phyloP scores from a whole-genome alignment of 2,888 invertebrate species.

The Agelastica alni region DNA sequence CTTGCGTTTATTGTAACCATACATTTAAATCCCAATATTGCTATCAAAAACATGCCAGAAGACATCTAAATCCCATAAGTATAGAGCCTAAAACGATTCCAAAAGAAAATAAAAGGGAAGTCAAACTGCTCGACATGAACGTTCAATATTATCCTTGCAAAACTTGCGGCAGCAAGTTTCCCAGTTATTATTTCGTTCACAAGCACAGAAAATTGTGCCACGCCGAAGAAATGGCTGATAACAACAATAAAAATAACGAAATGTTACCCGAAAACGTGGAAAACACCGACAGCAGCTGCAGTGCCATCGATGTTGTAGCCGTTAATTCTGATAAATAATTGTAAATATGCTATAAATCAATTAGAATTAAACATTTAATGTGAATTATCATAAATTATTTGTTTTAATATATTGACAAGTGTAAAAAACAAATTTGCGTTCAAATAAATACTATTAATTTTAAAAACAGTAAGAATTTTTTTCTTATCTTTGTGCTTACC shows the following conservation, averaged over 20 bases:
- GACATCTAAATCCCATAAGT: constrained; percentile 68
- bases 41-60: constrained; percentile 77
- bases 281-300: constrained; percentile 42
- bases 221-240: constrained; percentile 63
- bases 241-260: constrained; percentile 53
- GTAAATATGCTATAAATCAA: no score
- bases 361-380: no score
- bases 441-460: no score
- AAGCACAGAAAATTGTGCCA: constrained; percentile 88
- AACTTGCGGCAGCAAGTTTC: constrained; percentile 89
- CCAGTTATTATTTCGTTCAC: constrained; percentile 92
- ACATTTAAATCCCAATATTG: constrained; percentile 85
- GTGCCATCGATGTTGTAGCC: constrained; percentile 48
- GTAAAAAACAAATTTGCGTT: no score
- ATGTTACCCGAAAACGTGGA: constrained; percentile 44
- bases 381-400: no score
- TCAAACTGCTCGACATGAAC: constrained; percentile 72
- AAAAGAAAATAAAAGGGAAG: constrained; percentile 60
- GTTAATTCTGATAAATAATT: constrained; percentile 37
- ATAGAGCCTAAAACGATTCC: constrained; percentile 48
- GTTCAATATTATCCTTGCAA: constrained; percentile 93
- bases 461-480: no score
- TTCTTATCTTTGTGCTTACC: no score
- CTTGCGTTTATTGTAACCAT: constrained; percentile 77
- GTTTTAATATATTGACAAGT: no score